phyloP scores from a whole-genome alignment of 1,140 invertebrate species.

The Leptinotarsa defecta region DNA sequence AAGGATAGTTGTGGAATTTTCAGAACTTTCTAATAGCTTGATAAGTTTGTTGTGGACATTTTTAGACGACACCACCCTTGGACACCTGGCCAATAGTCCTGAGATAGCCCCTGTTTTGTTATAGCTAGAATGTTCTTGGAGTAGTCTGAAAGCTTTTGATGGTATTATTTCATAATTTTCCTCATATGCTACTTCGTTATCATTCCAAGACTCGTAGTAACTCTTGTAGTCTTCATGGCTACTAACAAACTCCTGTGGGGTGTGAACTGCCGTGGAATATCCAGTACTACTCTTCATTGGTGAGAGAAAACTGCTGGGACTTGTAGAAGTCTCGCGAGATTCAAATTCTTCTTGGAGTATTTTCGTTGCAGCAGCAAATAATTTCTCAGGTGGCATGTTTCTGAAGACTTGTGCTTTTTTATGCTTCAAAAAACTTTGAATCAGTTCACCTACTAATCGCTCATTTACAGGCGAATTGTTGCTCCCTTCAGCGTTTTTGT shows the following conservation, averaged over 20 bases:
- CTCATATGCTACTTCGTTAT: slow-evolving; percentile 50
- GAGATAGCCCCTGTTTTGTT: slow-evolving; percentile 53
- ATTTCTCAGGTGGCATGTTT: slow-evolving; percentile 61
- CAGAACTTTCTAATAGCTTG: slow-evolving; percentile 41
- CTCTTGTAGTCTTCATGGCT: slow-evolving; percentile 59
- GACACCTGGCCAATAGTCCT: slow-evolving; percentile 57
- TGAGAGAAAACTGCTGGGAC: slow-evolving; percentile 45
- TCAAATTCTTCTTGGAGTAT: slow-evolving; percentile 61
- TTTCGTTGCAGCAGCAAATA: slow-evolving; percentile 62
- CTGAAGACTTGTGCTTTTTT: slow-evolving; percentile 61
- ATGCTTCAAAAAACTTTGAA: slow-evolving; percentile 61
- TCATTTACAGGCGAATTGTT: slow-evolving; percentile 56
- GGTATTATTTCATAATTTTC: slow-evolving; percentile 58
- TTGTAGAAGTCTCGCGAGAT: slow-evolving; percentile 53
- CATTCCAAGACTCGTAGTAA: slow-evolving; percentile 67
- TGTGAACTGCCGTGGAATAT: slow-evolving; percentile 55
- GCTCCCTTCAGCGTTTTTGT: slow-evolving; percentile 44
- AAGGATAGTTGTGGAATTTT: slow-evolving; percentile 33
- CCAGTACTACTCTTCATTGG: slow-evolving; percentile 44
- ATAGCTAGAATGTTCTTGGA: slow-evolving; percentile 54
- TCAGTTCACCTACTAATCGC: slow-evolving; percentile 62
- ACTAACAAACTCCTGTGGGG: slow-evolving; percentile 56
- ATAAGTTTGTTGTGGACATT: slow-evolving; percentile 59
- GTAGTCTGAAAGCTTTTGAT: slow-evolving; percentile 59
- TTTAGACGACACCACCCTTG: slow-evolving; percentile 63